Evolutionary conservation across 2,888 invertebrate species (phyloP), one percentile per base, ranked within the genome.

Genomic region (Nebria brevicollis): DNA sequence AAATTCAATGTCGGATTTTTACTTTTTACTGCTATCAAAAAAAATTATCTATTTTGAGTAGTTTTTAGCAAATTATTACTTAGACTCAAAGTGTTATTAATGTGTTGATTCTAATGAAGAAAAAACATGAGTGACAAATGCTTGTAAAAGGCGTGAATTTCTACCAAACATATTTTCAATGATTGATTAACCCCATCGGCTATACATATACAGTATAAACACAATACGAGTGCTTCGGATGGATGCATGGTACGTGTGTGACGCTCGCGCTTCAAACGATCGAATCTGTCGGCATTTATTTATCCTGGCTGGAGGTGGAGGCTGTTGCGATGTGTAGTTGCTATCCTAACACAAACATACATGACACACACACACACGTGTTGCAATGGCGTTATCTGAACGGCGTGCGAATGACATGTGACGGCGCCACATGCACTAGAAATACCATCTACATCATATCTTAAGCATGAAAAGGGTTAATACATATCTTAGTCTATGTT

Each of bases 371-470:
- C 11, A 70, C 34, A 70, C 70, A 70, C 70, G 70, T 34, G 70
- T 70, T 15, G 34, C 25, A 13, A 2, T 13, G 54, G 77, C 64
- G 77, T 77, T 77, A 77, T 77, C 77, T 70, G 54, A 77, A 77
- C 77, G 72, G 54, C 54, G 64, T 77, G 77, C 72, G 77, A 77
- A 77, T 54, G 77, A 77, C 72, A 72, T 64, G 77, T 70, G 66
- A 34, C 68, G 77, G 77, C 77, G 72, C 64, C 72, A 72, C 34
- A 26, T 34, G 77, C 25, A 54, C 13, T 3, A 7, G 4, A 54
- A 54, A 54, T 54, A 13, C 54, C 54, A 54, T 54, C 54, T 7
- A 7, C 54, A 6, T 6, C 54, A 54, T 54, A 54, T 54, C 54
- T 54, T 54, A 54, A 54, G 54, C 7, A 54, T 8, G 7, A 54